phyloP scores from a whole-genome alignment of 2,113 vertebrate genomes.

The Halcyon senegalensis region DNA sequence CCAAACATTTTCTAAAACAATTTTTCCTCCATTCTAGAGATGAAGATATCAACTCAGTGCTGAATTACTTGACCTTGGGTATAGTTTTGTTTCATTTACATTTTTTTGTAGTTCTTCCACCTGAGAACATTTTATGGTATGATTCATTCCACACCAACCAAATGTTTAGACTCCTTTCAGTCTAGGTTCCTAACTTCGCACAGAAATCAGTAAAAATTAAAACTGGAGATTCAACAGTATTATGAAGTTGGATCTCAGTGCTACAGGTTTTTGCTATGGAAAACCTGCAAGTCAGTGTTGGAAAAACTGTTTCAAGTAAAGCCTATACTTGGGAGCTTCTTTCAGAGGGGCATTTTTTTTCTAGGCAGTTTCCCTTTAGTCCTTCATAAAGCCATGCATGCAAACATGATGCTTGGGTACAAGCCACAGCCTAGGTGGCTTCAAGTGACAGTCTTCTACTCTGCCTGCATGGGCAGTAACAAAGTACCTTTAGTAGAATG shows the following conservation, averaged over 20 bases:
- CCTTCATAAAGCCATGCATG: background rate
- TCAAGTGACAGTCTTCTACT: background rate
- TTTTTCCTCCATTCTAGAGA: slow-evolving; percentile 62
- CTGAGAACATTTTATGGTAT: background rate
- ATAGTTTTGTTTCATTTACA: slow-evolving; percentile 43
- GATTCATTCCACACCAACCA: background rate
- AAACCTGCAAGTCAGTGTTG: background rate
- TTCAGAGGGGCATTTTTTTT: background rate
- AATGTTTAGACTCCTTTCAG: background rate
- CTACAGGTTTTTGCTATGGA: background rate
- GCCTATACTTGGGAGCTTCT: background rate
- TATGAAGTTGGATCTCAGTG: background rate
- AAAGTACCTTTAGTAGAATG: background rate
- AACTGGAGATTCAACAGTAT: background rate
- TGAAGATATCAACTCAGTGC: slow-evolving; percentile 73
- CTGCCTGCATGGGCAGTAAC: background rate
- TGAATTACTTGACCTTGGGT: slow-evolving; percentile 84
- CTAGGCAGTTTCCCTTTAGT: background rate
- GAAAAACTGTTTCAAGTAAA: background rate
- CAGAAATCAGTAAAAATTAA: background rate
- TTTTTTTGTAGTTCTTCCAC: background rate
- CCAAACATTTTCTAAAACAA: background rate
- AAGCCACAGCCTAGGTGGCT: background rate
- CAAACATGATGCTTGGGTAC: background rate
- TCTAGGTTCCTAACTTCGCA: background rate